Conservation (phyloP, 2,797 vertebrate species). For the Phoebastria nigripes region DNA sequence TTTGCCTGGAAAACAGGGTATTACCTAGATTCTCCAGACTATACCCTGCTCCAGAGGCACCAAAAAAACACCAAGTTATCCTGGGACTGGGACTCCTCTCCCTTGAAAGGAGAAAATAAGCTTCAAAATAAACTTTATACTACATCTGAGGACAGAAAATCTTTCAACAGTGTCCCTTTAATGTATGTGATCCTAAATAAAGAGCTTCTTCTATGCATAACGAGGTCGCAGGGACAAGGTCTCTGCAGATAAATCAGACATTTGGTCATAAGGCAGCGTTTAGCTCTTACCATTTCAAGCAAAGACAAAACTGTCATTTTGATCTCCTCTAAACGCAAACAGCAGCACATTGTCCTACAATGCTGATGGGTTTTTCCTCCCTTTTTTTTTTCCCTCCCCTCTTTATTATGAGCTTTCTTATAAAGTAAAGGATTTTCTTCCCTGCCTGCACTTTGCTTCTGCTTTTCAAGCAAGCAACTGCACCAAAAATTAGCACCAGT, state of each 20-base stretch:
- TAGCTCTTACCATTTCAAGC: neutral
- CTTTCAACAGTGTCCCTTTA: neutral
- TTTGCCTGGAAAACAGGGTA: neutral
- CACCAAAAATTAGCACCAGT: neutral
- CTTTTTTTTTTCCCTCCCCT: neutral
- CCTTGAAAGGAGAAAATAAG: neutral
- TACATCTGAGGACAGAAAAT: neutral
- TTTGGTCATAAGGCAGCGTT: neutral
- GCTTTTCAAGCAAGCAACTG: neutral
- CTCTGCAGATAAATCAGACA: neutral
- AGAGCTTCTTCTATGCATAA: neutral
- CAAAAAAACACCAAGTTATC: neutral
- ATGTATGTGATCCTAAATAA: neutral
- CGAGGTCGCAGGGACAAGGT: neutral
- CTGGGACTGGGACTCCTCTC: neutral
- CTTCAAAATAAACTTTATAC: neutral
- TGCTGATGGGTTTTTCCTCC: neutral
- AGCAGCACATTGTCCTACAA: neutral
- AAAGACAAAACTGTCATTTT: conserved; percentile 3
- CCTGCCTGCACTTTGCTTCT: neutral
- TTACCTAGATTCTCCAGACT: neutral
- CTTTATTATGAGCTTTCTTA: neutral
- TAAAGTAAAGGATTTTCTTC: neutral
- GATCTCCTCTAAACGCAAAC: neutral
- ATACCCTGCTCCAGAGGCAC: neutral